Percentiles rank a stretch among this genome's conserved stretches.
Evolutionary conservation across 2,797 vertebrate genomes (phyloP).

Genomic region (Cynodonichthys magdalenae): DNA sequence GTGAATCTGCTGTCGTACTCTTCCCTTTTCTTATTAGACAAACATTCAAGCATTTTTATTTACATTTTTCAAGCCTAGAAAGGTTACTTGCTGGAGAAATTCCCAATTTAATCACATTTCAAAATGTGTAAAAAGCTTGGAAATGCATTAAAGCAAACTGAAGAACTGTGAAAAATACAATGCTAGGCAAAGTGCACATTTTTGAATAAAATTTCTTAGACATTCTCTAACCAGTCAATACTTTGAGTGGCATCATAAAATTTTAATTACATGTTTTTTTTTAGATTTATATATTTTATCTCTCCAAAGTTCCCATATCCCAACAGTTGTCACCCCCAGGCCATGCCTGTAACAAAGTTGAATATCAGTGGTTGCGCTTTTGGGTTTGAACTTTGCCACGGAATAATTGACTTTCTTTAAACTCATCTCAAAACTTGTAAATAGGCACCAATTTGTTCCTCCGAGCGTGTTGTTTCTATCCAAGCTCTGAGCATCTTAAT

Average conservation of each 20-base stretch:
- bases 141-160: constrained; percentile 12
- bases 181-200: constrained; percentile 6
- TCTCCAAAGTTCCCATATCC: neutral
- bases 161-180: neutral
- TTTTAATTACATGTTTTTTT: constrained; percentile 9
- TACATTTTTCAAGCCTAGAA: constrained; percentile 10
- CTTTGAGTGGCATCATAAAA: constrained; percentile 2
- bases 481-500: constrained; percentile 71
- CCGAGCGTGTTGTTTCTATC: constrained; percentile 50
- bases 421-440: constrained; percentile 31
- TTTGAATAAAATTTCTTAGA: neutral
- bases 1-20: constrained; percentile 28
- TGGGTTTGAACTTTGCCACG: constrained; percentile 18
- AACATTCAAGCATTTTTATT: constrained; percentile 31
- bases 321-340: constrained; percentile 15
- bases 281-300: neutral
- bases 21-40: constrained; percentile 40
- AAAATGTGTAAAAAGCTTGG: constrained; percentile 13
- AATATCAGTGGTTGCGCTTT: constrained; percentile 15
- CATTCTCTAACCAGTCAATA: neutral
- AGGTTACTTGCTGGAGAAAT: constrained; percentile 38
- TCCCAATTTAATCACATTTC: constrained; percentile 28
- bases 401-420: constrained; percentile 34
- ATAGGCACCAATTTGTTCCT: constrained; percentile 47
- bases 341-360: constrained; percentile 16